These are phyloP conservation scores for Morpho deidamia DNA, from an alignment of 2,888 invertebrate species.

Conservation along the genomic window DNA sequence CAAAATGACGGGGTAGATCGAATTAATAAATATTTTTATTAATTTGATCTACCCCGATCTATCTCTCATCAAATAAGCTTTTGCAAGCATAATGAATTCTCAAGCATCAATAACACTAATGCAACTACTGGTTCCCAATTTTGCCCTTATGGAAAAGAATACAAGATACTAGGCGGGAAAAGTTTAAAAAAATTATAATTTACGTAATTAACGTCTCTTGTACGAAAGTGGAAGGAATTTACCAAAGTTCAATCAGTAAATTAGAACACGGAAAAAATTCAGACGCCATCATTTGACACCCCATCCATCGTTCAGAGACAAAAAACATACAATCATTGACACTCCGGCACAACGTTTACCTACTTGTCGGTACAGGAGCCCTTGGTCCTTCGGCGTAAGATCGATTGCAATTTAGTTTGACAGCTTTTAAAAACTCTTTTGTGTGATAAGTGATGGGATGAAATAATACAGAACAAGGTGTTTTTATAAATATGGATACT, in stretches of 20 bases:
- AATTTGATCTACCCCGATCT: too few relatives aligned
- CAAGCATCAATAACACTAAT: too few relatives aligned
- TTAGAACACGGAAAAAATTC: background rate
- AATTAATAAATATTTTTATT: too few relatives aligned
- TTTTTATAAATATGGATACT: conserved; percentile 2
- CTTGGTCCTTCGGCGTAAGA: conserved; percentile 12
- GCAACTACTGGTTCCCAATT: too few relatives aligned
- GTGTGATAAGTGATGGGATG: conserved; percentile 9
- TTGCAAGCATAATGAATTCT: too few relatives aligned
- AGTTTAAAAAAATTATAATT: too few relatives aligned
- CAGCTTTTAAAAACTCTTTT: conserved; percentile 16
- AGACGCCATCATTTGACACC: background rate
- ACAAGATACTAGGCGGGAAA: too few relatives aligned
- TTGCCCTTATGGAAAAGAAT: too few relatives aligned
- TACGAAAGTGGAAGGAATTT: too few relatives aligned
- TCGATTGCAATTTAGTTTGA: conserved; percentile 24
- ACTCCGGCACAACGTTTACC: conserved; percentile 2
- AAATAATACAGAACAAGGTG: background rate
- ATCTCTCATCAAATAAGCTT: too few relatives aligned
- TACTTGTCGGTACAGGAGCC: conserved; percentile 9
- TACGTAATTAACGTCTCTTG: too few relatives aligned
- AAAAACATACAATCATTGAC: conserved; percentile 6
- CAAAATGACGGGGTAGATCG: too few relatives aligned
- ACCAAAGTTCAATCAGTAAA: background rate
- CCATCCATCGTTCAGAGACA: conserved; percentile 5